Evolutionary conservation across 2,888 invertebrate genomes (phyloP).

Genomic region (Sussaba pulchella): DNA sequence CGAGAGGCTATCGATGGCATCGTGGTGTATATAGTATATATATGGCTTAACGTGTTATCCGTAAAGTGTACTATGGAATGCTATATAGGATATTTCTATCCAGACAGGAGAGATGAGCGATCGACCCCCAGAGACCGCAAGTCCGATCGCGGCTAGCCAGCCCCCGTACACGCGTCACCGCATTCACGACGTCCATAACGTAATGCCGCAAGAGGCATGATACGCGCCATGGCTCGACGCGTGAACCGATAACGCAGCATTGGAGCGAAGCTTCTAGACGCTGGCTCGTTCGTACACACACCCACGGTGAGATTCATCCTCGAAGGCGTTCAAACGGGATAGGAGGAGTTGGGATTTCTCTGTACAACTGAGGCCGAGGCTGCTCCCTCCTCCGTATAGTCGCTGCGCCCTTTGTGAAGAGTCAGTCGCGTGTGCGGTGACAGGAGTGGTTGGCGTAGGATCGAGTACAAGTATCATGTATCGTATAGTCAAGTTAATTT

Average conservation of each 20-base stretch:
- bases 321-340: constrained; percentile 45
- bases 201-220: constrained; percentile 32
- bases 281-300: constrained; percentile 13
- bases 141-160: constrained; percentile 72
- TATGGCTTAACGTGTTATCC: background rate
- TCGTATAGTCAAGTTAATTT: constrained; percentile 20
- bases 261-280: constrained; percentile 24
- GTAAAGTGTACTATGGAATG: constrained; percentile 5
- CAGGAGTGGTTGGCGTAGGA: constrained; percentile 24
- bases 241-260: constrained; percentile 1
- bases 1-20: constrained; percentile 66
- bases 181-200: constrained; percentile 55
- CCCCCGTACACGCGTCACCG: constrained; percentile 55
- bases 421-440: constrained; percentile 65
- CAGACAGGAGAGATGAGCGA: constrained; percentile 78
- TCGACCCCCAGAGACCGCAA: constrained; percentile 79
- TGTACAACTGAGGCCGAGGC: constrained; percentile 41
- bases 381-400: constrained; percentile 9
- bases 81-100: background rate
- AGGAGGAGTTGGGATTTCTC: constrained; percentile 30
- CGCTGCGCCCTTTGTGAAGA: constrained; percentile 61
- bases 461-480: constrained; percentile 20
- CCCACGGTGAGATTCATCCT: constrained; percentile 21
- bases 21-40: constrained; percentile 74
- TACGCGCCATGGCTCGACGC: constrained; percentile 19